A percentile compares a stretch with the other conserved stretches of the same genome.
phyloP scores from a whole-genome alignment of 2,113 vertebrate genomes.

The Urocynchramus pylzowi region DNA sequence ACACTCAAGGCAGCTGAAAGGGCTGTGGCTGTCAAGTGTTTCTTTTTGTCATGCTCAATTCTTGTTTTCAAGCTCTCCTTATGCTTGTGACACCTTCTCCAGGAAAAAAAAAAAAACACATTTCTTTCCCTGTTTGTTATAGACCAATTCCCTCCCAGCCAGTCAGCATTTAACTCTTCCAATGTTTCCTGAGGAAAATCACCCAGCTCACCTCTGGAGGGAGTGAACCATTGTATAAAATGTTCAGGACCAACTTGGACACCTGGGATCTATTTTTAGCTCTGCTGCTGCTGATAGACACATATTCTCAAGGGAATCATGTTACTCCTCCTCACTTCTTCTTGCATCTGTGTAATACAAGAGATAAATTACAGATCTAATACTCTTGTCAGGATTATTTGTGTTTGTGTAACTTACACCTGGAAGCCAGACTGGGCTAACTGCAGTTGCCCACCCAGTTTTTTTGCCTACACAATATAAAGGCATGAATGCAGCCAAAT shows the following conservation, averaged over 20 bases:
- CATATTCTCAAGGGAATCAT: not conserved
- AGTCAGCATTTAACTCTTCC: not conserved
- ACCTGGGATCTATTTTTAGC: not conserved
- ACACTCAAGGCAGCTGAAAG: not conserved
- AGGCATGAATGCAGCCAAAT: fast-evolving
- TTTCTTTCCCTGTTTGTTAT: not conserved
- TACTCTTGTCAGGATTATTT: not conserved
- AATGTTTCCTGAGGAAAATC: not conserved
- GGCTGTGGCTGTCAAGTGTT: not conserved
- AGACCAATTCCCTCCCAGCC: not conserved
- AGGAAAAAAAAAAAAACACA: conserved; percentile 13
- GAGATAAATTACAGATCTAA: not conserved
- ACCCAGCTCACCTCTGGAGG: not conserved
- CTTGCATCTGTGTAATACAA: not conserved
- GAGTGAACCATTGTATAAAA: not conserved
- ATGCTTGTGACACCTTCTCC: not conserved
- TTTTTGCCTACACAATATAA: not conserved
- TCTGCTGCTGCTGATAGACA: not conserved
- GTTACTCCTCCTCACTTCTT: not conserved
- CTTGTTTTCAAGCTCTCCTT: not conserved
- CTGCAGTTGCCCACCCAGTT: not conserved
- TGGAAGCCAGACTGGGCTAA: not conserved
- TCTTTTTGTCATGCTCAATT: not conserved
- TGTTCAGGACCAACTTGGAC: not conserved
- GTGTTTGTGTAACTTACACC: not conserved